phyloP scores from a whole-genome alignment of 2,797 vertebrate genomes.

The Myotis planiceps region DNA sequence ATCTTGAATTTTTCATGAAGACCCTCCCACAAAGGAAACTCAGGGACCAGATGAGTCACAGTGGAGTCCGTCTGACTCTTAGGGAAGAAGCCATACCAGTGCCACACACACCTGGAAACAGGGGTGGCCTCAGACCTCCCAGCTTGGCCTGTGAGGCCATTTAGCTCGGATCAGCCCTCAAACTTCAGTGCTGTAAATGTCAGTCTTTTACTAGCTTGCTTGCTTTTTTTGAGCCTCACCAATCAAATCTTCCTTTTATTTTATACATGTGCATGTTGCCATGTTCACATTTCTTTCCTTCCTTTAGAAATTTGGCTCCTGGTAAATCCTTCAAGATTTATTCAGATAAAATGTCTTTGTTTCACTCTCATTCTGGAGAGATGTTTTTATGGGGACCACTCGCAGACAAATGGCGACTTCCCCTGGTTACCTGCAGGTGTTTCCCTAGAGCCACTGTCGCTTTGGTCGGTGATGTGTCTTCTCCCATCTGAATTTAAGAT shows the following conservation, averaged over 20 bases:
- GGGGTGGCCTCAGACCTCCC: background rate
- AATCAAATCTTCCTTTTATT: background rate
- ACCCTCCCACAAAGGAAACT: background rate
- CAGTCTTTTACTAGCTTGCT: background rate
- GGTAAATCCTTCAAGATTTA: background rate
- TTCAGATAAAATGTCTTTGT: background rate
- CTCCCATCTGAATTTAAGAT: background rate
- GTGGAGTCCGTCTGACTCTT: rapidly evolving
- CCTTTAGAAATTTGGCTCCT: background rate
- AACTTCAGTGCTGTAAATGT: background rate
- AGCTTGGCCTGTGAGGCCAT: background rate
- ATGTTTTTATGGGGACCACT: background rate
- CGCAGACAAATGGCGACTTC: too few species aligned
- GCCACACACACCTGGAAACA: background rate
- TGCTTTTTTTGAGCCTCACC: background rate
- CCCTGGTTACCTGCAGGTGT: background rate
- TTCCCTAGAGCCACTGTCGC: background rate
- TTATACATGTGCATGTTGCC: background rate
- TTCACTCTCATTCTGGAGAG: background rate
- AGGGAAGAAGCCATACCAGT: rapidly evolving
- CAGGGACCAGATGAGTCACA: background rate
- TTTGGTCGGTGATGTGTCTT: background rate
- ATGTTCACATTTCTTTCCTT: background rate
- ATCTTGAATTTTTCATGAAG: background rate
- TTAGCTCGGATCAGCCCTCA: background rate